A percentile compares a stretch with the other conserved stretches of the same genome.
These are phyloP conservation scores for Ceratina calcarata DNA, from an alignment of 1,140 invertebrate species.

Conservation along the genomic window DNA sequence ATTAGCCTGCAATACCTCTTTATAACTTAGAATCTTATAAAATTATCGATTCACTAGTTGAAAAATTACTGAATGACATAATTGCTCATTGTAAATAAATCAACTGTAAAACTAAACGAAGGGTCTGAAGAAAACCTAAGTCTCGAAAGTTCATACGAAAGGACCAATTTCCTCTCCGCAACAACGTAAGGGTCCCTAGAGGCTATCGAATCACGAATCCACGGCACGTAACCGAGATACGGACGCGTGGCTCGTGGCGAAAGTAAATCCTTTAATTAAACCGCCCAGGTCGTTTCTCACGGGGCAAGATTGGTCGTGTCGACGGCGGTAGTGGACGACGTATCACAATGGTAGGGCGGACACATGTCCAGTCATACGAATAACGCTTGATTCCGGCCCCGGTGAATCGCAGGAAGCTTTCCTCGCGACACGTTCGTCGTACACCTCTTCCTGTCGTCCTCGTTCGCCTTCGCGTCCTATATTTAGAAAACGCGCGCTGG, in stretches of 20 bases:
- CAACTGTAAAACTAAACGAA: too few species aligned
- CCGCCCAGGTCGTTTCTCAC: constrained; percentile 23
- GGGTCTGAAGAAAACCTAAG: too few species aligned
- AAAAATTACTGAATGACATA: too few species aligned
- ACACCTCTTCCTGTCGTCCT: constrained; percentile 59
- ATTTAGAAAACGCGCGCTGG: constrained; percentile 53
- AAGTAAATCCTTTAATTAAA: constrained; percentile 51
- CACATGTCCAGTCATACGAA: constrained; percentile 58
- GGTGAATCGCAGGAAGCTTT: constrained; percentile 58
- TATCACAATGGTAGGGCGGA: constrained; percentile 41
- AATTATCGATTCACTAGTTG: too few species aligned
- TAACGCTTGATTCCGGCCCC: constrained; percentile 51
- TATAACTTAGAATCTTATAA: too few species aligned
- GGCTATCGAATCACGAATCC: constrained; percentile 18
- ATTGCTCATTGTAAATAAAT: too few species aligned
- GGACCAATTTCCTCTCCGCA: background rate
- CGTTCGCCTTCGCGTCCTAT: constrained; percentile 43
- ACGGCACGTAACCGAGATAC: constrained; percentile 21
- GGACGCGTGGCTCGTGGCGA: constrained; percentile 42
- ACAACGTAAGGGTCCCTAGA: background rate
- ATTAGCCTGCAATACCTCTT: too few species aligned
- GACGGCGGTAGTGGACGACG: background rate
- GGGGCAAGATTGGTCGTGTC: background rate
- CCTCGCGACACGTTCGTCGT: constrained; percentile 55
- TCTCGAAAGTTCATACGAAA: too few species aligned